These are phyloP conservation scores for Epinotia bilunana DNA, from an alignment of 2,888 invertebrate genomes.

Conservation along the genomic window DNA sequence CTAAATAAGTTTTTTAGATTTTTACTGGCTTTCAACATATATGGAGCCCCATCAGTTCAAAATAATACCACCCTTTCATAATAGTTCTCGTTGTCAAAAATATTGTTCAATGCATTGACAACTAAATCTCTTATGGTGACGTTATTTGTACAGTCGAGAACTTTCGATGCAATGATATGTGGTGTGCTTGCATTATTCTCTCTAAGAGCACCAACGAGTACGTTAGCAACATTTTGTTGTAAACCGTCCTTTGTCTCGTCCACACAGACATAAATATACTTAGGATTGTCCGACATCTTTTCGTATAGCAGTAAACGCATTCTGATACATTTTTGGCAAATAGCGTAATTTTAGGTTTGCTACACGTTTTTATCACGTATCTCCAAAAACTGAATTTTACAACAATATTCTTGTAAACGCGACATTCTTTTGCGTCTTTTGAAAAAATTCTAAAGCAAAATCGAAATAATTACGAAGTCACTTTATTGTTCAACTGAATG, in stretches of 20 bases:
- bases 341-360: constrained; percentile 17
- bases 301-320: constrained; percentile 20
- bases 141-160: constrained; percentile 26
- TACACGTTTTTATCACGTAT: constrained; percentile 5
- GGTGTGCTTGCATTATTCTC: constrained; percentile 23
- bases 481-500: too few relatives aligned
- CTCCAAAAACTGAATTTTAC: constrained; percentile 20
- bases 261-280: constrained; percentile 16
- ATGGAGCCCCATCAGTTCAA: constrained; percentile 22
- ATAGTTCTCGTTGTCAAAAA: constrained; percentile 20
- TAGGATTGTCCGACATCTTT: constrained; percentile 21
- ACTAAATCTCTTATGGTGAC: constrained; percentile 13
- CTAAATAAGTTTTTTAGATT: constrained; percentile 12
- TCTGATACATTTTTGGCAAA: constrained; percentile 14
- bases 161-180: constrained; percentile 24
- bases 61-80: constrained; percentile 15
- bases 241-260: constrained; percentile 18
- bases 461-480: too few relatives aligned
- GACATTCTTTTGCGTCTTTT: background rate
- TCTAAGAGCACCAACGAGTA: constrained; percentile 23
- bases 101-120: constrained; percentile 6
- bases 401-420: constrained; percentile 9
- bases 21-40: constrained; percentile 17
- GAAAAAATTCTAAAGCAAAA: too few relatives aligned
- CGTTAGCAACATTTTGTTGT: constrained; percentile 22